phyloP scores from a whole-genome alignment of 1,140 invertebrate species.

The Drosophila persimilis region DNA sequence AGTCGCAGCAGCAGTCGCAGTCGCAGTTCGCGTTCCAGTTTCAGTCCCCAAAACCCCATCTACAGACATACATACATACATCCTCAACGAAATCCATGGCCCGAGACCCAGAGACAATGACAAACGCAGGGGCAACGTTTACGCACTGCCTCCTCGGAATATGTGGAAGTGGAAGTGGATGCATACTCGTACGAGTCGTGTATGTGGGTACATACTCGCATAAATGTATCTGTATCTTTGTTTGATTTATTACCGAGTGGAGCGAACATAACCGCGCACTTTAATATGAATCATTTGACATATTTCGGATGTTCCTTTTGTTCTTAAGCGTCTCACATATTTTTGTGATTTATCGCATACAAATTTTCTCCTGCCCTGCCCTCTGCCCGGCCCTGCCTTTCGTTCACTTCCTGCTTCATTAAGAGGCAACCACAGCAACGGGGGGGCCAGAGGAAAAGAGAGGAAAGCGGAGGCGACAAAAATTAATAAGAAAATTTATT shows the following conservation, averaged over 20 bases:
- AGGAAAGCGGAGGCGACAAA: slow-evolving; percentile 60
- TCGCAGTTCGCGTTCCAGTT: too few species aligned
- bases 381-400: neutral
- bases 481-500: slow-evolving; percentile 76
- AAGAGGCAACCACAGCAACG: neutral
- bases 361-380: slow-evolving; percentile 26
- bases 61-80: too few species aligned
- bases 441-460: slow-evolving; percentile 8
- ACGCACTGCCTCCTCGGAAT: slow-evolving; percentile 18
- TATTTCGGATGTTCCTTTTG: slow-evolving; percentile 63
- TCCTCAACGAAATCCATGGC: too few species aligned
- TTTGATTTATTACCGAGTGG: slow-evolving; percentile 63
- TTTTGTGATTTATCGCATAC: slow-evolving; percentile 68
- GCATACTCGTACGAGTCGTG: neutral
- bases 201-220: slow-evolving; percentile 18
- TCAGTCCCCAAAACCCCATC: too few species aligned
- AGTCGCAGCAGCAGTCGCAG: too few species aligned
- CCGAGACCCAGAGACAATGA: too few species aligned
- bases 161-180: slow-evolving; percentile 10
- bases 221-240: slow-evolving; percentile 27
- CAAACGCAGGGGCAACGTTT: slow-evolving; percentile 34
- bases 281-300: slow-evolving; percentile 80
- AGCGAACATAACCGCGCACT: slow-evolving; percentile 59
- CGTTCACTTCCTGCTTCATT: slow-evolving; percentile 52
- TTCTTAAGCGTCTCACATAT: slow-evolving; percentile 50